phyloP scores from a whole-genome alignment of 92 coral and sea anemone species.

The Parazoanthus darwini region DNA sequence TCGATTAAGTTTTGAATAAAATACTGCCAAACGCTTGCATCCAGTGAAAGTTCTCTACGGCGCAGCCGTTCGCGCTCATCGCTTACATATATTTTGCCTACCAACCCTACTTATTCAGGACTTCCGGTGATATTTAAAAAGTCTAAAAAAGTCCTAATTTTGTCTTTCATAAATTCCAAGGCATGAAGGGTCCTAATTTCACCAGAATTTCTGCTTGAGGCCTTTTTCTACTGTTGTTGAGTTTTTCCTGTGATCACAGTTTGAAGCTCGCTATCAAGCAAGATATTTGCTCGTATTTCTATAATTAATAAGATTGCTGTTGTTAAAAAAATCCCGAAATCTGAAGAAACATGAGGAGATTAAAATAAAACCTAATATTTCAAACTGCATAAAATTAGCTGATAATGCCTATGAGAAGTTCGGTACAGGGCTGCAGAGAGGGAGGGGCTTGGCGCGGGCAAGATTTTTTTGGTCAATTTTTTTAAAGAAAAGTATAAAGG shows the following conservation, averaged over 20 bases:
- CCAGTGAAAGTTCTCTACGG: neutral
- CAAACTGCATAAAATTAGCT: slow-evolving; percentile 6
- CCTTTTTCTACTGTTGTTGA: slow-evolving; percentile 7
- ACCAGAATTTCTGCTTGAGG: slow-evolving; percentile 8
- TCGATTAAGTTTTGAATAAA: slow-evolving; percentile 1
- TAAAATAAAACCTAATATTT: slow-evolving; percentile 3
- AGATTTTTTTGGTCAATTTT: slow-evolving; percentile 4
- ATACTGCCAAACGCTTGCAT: slow-evolving; percentile 8
- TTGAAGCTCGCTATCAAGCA: slow-evolving; percentile 8
- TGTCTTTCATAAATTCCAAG: slow-evolving; percentile 6
- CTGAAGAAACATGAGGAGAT: slow-evolving; percentile 8
- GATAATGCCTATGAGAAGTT: slow-evolving; percentile 7
- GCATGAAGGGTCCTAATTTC: slow-evolving; percentile 8
- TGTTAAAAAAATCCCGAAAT: slow-evolving; percentile 5
- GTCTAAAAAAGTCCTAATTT: slow-evolving; percentile 5
- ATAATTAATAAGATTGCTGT: slow-evolving; percentile 4
- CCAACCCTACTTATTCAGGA: slow-evolving; percentile 5
- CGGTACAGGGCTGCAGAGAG: slow-evolving; percentile 16
- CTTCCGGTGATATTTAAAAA: slow-evolving; percentile 6
- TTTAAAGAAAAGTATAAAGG: slow-evolving; percentile 10
- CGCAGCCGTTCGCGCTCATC: slow-evolving; percentile 12
- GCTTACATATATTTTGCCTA: slow-evolving; percentile 6
- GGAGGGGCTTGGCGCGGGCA: slow-evolving; percentile 22
- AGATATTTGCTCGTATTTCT: slow-evolving; percentile 6
- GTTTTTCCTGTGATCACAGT: slow-evolving; percentile 2